Evolutionary conservation across 1,140 invertebrate genomes (phyloP), one percentile per base, ranked within the genome.

Genomic region (Drosophila aff.): DNA sequence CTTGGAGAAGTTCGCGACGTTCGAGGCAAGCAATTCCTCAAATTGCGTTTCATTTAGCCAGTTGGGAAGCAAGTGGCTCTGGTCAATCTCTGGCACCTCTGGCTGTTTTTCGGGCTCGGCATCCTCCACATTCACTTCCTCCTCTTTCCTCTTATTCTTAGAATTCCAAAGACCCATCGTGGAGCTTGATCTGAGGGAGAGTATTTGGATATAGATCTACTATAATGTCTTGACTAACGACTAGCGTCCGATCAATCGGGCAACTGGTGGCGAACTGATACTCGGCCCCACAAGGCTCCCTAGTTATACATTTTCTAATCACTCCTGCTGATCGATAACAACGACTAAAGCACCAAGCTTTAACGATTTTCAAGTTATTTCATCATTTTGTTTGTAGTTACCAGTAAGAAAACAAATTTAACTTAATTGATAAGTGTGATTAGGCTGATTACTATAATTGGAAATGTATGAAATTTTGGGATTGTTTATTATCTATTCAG

Each of bases 11-110:
- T 83, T 55, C 26, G 92, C 91, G 10, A 91, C 76, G 33, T 61
- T 65, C 10, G 92, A 79, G 21, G 81, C 89, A 0, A 95, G 74
- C 49, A 93, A 63, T 71, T 93, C 92, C 59, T 93, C 76, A 15
- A 93, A 77, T 28, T 94, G 94, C 23, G 92, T 74, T 43, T 81
- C 61, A 63, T 93, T 92, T 41, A 94, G 60, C 94, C 94, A 94
- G 40, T 81, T 21, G 49, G 93, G 93, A 18, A 76, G 59, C 43
- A 71, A 59, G 21, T 59, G 33, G 18, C 60, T 52, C 7, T 41
- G 55, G 15, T 57, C 50, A 31, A 72, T 52, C 23, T 31, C 38
- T 18, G 53, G 55, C 23, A 38, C 18, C 5, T 31, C 26, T 15
- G 13, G 40, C 5, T 36, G 31, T 23, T 43, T 33, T 38, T 40